These are phyloP conservation scores for Sitophilus oryzae DNA, from an alignment of 1,140 invertebrate genomes.

Conservation along the genomic window DNA sequence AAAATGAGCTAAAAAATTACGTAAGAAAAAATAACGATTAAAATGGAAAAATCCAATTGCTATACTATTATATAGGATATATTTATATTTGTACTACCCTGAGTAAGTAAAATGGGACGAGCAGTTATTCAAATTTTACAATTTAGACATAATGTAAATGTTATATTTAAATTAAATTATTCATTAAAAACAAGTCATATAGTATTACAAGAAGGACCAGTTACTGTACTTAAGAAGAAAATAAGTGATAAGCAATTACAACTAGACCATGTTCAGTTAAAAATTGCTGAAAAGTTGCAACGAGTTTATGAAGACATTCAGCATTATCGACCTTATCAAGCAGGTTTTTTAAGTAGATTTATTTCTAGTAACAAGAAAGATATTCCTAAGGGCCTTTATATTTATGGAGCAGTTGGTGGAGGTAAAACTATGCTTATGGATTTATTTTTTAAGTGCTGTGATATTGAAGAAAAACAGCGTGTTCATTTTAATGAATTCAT, in stretches of 20 bases:
- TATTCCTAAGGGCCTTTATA: conserved; percentile 71
- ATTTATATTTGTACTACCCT: no score
- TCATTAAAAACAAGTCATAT: conserved; percentile 16
- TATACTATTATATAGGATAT: no score
- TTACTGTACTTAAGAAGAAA: conserved; percentile 49
- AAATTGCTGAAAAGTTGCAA: conserved; percentile 63
- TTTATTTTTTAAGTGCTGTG: conserved; percentile 81
- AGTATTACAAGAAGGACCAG: conserved; percentile 25
- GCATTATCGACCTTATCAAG: conserved; percentile 53
- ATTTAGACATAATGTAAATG: neutral
- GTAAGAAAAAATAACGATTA: no score
- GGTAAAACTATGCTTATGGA: conserved; percentile 99
- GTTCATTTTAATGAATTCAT: conserved; percentile 98
- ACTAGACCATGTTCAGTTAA: conserved; percentile 64
- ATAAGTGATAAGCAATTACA: conserved; percentile 56
- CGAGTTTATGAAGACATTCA: conserved; percentile 60
- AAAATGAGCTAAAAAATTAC: no score
- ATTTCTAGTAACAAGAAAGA: conserved; percentile 47
- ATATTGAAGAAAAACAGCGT: conserved; percentile 65
- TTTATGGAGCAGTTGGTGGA: conserved; percentile 82
- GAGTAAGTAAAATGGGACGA: conserved; percentile 10
- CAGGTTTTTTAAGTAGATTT: conserved; percentile 44
- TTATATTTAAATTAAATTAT: conserved; percentile 15
- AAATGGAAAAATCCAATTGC: no score
- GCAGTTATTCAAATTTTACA: neutral